Evolutionary conservation across 1,140 invertebrate genomes (phyloP).

Genomic region (Wiebesia pumilae): DNA sequence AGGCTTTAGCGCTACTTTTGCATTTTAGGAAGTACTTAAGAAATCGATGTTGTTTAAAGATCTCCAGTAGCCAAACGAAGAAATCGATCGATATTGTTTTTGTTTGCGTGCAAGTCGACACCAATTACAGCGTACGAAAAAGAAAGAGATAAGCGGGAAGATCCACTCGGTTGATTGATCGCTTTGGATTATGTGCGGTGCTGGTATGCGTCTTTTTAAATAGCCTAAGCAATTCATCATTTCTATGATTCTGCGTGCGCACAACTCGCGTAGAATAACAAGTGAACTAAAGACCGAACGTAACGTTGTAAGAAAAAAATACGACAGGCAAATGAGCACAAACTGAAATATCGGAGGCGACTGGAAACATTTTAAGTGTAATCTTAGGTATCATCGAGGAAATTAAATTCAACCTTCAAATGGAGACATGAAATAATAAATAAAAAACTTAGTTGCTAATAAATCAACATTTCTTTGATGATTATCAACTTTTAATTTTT

Average conservation of each 20-base stretch:
- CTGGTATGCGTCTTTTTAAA: conserved; percentile 19
- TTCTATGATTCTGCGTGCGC: conserved; percentile 43
- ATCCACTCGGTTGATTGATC: background rate
- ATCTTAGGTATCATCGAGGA: background rate
- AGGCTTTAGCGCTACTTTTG: background rate
- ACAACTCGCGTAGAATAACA: background rate
- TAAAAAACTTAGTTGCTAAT: background rate
- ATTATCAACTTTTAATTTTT: background rate
- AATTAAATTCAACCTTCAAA: background rate
- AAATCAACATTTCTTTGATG: background rate
- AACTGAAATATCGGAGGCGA: background rate
- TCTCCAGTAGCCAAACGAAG: conserved; percentile 1
- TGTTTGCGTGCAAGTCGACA: too few relatives aligned
- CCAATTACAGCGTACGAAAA: background rate
- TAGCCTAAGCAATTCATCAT: conserved; percentile 47
- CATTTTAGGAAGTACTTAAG: background rate
- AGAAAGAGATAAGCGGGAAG: background rate
- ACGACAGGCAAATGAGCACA: background rate
- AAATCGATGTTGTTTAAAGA: background rate
- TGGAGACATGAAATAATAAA: background rate
- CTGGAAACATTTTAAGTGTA: background rate
- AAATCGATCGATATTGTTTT: conserved; percentile 12
- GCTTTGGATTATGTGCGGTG: conserved; percentile 35
- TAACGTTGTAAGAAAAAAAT: background rate
- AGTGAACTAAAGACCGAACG: background rate